Base-by-base conservation (phyloP, 2,888 invertebrate species). In the Nemapogon koenigi region DNA sequence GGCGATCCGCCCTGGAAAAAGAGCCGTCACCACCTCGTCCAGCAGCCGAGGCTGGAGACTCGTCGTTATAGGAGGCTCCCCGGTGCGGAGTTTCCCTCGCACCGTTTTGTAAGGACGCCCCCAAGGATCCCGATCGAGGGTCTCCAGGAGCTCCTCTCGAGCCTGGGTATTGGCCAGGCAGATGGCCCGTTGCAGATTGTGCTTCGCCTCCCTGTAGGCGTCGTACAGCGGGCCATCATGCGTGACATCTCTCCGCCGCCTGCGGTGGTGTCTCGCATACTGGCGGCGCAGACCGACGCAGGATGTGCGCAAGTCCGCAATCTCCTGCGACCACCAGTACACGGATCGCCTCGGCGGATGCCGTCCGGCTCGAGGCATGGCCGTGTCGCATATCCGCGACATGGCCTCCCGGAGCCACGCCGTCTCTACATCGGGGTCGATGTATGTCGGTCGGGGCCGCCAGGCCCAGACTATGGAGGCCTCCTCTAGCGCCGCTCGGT, bases 301-400 rank as follows among this genome's bases (percentile, higher is more conserved):
- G 10, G 13, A 6, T 15, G 11, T 6, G 6, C 35, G 22, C 13
- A 35, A 26, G 10, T 22, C 4, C 3, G 35, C 22, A n/a, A 35
- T 6, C 15, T 13, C 14, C 17, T 3, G 13, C 3, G 35, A 35
- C 35, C 35, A 22, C 35, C 35, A 35, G 15, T 35, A 35, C 25
- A 35, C 35, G 4, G 7, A 15, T 3, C 22, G 25, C 22, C 15
- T 19, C 13, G 35, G 13, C 22, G 22, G 35, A 6, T 4, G 35
- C 3, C 26, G 38, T 3, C 18, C 19, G 2, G 37, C 19, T 2
- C 47, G 29, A 0, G 49, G 44, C 47, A 47, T 48, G 0, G 43
- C 19, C 10, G 45, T 40, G n/a, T 48, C 45, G 29, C 48, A 47
- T 1, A 48, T 26, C 2, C 28, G 29, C 3, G 39, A 38, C 38